A percentile compares a stretch with the other conserved stretches of the same genome.
Evolutionary conservation across 2,888 invertebrate genomes (phyloP).

Genomic region (Glyphotaelius pellucidus): DNA sequence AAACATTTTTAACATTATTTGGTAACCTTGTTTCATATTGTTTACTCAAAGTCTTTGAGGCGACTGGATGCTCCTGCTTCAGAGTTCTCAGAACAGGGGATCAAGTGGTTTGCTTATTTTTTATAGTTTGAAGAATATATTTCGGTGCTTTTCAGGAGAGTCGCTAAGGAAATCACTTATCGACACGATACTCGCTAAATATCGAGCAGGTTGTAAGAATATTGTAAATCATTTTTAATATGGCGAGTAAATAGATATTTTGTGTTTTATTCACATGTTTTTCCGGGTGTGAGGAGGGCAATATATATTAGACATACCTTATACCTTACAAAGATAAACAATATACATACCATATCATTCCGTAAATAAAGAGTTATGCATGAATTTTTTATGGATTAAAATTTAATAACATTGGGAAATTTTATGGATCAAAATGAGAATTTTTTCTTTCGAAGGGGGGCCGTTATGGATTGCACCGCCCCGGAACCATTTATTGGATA

Average conservation of each 20-base stretch:
- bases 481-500: no score
- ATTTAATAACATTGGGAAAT: no score
- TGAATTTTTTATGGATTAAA: no score
- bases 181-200: neutral
- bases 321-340: no score
- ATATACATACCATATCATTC: no score
- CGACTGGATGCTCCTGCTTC: neutral
- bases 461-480: no score
- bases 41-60: slow-evolving; percentile 54
- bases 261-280: neutral
- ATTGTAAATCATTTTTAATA: neutral
- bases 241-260: neutral
- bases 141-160: neutral
- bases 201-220: neutral
- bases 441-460: no score
- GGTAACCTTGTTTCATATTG: slow-evolving; percentile 31
- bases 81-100: slow-evolving; percentile 24
- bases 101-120: slow-evolving; percentile 59
- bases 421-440: no score
- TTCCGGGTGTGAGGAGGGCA: no score
- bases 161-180: slow-evolving; percentile 15
- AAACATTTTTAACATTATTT: neutral
- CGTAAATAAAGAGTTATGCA: no score
- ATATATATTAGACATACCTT: no score
- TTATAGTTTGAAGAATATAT: slow-evolving; percentile 36